Evolutionary conservation across 2,797 vertebrate species (phyloP).

Genomic region (Eurystomus glaucurus): DNA sequence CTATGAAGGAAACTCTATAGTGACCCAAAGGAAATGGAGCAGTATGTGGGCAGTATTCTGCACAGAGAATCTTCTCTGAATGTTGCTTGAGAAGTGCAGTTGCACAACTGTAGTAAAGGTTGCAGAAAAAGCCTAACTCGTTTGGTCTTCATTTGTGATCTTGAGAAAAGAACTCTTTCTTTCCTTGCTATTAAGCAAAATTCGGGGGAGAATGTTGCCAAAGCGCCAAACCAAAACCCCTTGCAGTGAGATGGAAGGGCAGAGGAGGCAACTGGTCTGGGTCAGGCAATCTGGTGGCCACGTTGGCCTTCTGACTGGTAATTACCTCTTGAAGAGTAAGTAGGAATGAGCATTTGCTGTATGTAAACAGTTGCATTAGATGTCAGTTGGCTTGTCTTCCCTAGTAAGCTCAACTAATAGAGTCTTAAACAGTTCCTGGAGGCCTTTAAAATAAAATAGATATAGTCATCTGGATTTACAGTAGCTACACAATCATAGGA

Average conservation of each 20-base stretch:
- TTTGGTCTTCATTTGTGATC: not conserved
- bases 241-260: no score
- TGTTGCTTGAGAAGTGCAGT: not conserved
- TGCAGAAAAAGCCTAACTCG: not conserved
- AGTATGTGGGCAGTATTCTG: not conserved
- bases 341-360: not conserved
- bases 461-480: not conserved
- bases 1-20: not conserved
- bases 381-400: not conserved
- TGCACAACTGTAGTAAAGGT: not conserved
- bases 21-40: not conserved
- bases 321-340: not conserved
- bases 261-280: not conserved
- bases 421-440: not conserved
- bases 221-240: not conserved
- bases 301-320: not conserved
- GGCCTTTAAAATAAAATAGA: not conserved
- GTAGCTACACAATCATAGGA: not conserved
- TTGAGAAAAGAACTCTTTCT: not conserved
- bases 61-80: not conserved
- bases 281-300: not conserved
- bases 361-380: not conserved
- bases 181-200: not conserved
- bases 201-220: accelerated
- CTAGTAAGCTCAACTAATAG: not conserved